Base-by-base conservation (phyloP, 2,888 invertebrate genomes). In the Mimachlamys varia region DNA sequence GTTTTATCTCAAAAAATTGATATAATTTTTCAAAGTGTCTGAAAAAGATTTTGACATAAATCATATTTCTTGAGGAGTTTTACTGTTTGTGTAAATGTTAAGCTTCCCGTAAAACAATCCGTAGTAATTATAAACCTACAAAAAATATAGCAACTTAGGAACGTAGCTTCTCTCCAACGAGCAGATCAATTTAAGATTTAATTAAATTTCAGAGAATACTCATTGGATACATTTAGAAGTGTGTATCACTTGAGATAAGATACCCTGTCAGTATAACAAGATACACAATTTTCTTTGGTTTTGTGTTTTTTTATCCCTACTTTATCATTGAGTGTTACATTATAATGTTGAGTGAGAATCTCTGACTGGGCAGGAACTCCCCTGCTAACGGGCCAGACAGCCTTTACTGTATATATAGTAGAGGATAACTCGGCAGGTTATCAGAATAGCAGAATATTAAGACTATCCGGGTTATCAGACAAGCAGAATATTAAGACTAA, bases 21-120 rank as follows among this genome's bases (percentile, higher is more conserved):
- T 76, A 76, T 76, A 76, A 76, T 33, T 33, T 22, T 33, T 33
- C 27, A 33, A 76, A 76, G 13, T 33, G 76, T 76, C 76, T 76
- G 27, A 76, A 76, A 76, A 76, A 76, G 33, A 76, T 33, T 62
- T 33, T 76, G 33, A 76, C 76, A 76, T 76, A 76, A 76, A 76
- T 76, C 76, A 76, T 76, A 76, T 76, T 4, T 33, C 76, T 76
- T 76, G 33, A 76, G 33, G 13, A 15, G 27, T 76, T 76, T 76
- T 76, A 76, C 27, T 33, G 76, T 33, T 76, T 27, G 76, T 33
- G 33, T 22, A 33, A 33, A 76, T 7, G 12, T 76, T 22, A 76
- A 76, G 13, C 22, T n/a, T 22, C 22, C 33, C 0, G 76, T 76
- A 13, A 76, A 76, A 76, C 76, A 76, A 76, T 76, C 76, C 10